Evolutionary conservation across 2,113 vertebrate genomes (phyloP), one percentile per base, ranked within the genome.

Genomic region (Syngnathus typhle): DNA sequence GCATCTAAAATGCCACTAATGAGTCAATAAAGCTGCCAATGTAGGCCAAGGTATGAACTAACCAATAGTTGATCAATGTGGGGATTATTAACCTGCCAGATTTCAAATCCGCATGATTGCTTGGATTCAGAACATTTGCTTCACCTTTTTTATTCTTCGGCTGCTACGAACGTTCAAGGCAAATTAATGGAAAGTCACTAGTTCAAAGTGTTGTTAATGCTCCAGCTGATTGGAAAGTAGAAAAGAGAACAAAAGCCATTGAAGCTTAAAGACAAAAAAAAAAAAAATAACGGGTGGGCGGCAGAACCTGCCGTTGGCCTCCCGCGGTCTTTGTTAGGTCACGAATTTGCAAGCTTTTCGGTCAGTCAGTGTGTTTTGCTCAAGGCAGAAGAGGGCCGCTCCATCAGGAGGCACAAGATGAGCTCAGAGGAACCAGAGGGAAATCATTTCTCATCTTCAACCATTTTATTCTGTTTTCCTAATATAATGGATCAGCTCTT

Each of bases 61-160:
- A 85, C 86, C 88, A 80, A 83, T 77, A 83, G 85, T 83, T 81
- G 77, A 76, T 85, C 79, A 88, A 86, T 60, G 79, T 60, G 72
- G 54, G 72, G 51, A 60, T 32, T 77, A 81, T 81, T 82, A 84
- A 81, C 12, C 68, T 78, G 75, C 79, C 82, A 80, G 76, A 88
- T 85, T 85, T 80, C 77, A 82, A 74, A 85, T 78, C 69, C 56
- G 71, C 72, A 67, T 8, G 43, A 54, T 43, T 21, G 36, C 46
- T 71, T 72, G 46, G 46, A 47, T 47, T 47, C 16, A 47, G 16
- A 47, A 47, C 46, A 47, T 47, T 47, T 47, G 46, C 46, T 47
- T 47, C 18, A 6, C 18, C 12, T 46, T 9, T 9, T 41, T 47
- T 47, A 47, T 18, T 5, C 46, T 47, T 47, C 18, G 46, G 46